Conservation (phyloP, 2,888 invertebrate genomes). For the Onthophagus sagittarius region DNA sequence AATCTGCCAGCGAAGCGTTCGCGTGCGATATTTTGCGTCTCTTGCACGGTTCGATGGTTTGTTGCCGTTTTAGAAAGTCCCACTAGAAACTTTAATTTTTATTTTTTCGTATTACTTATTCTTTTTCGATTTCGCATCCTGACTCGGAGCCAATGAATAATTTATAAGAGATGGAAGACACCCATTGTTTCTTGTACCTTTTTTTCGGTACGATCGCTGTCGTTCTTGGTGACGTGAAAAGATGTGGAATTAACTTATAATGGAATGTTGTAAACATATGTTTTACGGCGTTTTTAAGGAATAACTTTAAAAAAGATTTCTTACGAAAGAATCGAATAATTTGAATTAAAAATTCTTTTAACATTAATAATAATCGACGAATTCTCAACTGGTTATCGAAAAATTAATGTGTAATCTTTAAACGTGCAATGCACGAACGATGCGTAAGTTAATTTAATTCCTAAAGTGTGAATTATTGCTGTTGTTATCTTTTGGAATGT, state of each 20-base stretch:
- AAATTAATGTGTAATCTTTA: too few relatives aligned
- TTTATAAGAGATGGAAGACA: neutral
- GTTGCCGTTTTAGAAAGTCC: neutral
- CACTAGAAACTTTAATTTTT: neutral
- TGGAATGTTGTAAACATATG: neutral
- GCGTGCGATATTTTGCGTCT: neutral
- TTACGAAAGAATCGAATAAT: too few relatives aligned
- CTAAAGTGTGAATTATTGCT: too few relatives aligned
- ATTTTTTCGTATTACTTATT: neutral
- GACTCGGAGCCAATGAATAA: neutral
- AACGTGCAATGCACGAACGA: too few relatives aligned
- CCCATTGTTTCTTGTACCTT: neutral
- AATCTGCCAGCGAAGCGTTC: neutral
- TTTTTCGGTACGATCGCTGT: neutral
- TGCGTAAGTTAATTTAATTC: too few relatives aligned
- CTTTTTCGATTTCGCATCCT: neutral
- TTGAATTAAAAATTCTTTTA: too few relatives aligned
- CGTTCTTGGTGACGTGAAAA: neutral
- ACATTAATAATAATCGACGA: too few relatives aligned
- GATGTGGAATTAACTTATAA: neutral
- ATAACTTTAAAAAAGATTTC: too few relatives aligned
- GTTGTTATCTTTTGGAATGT: too few relatives aligned
- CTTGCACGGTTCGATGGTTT: neutral
- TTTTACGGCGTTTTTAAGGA: neutral
- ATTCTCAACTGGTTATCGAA: too few relatives aligned